Base-by-base conservation (phyloP, 2,797 vertebrate genomes). In the Chloroceryle inda region DNA sequence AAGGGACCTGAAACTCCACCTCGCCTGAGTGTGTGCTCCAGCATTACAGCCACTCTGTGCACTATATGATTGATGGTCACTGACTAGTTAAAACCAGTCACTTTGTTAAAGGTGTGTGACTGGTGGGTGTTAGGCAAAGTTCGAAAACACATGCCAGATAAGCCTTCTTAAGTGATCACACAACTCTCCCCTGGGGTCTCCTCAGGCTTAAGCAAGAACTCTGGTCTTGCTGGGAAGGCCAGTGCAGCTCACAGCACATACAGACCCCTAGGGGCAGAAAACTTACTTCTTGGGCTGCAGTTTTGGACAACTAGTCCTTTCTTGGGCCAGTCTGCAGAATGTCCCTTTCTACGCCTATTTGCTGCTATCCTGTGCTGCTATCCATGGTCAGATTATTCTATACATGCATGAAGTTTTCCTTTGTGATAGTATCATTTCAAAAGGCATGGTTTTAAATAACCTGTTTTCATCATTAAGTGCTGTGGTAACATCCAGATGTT, bases 21-120 rank as follows among this genome's bases (percentile, higher is more conserved):
- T 49, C 19, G 1, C 19, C 55, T n/a, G 52, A 45, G 6, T 0
- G 0, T 5, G 58, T n/a, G 42, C 22, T 71, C 61, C 56, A 58
- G 45, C 9, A 4, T 26, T 10, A 55, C 3, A 67, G 62, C 31
- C 38, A 9, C 5, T 7, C 8, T 0, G 0, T 7, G 31, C 6
- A 2, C 6, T 17, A 0, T 0, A 35, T 35, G 35, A 18, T 5
- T n/a, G 3, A 18, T 5, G 27, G 23, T 15, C 29, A 5, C 5
- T 16, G 38, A 13, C 44, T 13, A 0, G 6, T 24, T 37, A 66
- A 33, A 67, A 19, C 0, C 8, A 6, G 29, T 1, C 11, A 5
- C 14, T 42, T 42, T 35, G 33, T 22, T 37, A 10, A 24, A 63
- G 55, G 21, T 23, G 7, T 4, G 20, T 2, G 0, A 11, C 31